Base-by-base conservation (phyloP, 2,888 invertebrate species). In the Rhamnusium bicolor region DNA sequence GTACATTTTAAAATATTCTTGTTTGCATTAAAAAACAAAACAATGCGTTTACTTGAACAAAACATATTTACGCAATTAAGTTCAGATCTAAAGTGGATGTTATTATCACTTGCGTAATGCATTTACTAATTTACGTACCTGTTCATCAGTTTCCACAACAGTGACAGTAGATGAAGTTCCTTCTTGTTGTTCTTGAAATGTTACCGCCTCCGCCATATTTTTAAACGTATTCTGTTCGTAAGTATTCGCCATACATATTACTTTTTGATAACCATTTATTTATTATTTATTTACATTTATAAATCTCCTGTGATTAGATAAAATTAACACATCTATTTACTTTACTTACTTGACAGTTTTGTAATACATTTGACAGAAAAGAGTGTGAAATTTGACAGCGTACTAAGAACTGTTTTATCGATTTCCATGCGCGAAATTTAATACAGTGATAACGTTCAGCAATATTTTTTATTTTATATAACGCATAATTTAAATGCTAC, bases 111-210 rank as follows among this genome's bases (percentile, higher is more conserved):
- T 80, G 74, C 74, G 79, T 79, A 78, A 78, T 62, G 10, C 68
- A 63, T 47, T 69, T n/a, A n/a, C n/a, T n/a, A n/a, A 58, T 73
- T 69, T 74, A 76, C 78, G 67, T 86, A 87, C 87, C 87, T 86
- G 85, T 75, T 84, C 83, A 75, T 87, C 86, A 72, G 84, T 82
- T 66, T 84, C 81, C 10, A 85, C 84, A 65, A 87, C 80, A 71
- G 87, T 87, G 77, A 87, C 83, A 47, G 86, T 86, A 47, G 86
- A 84, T 29, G 82, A 79, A 40, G 83, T 74, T 67, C 77, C 78
- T 67, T 84, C 84, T 72, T 82, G 82, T 66, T 79, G 80, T 70
- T 80, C 79, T 65, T 82, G 83, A 56, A 81, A 80, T 76, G 83
- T 78, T 69, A 80, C 78, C 56, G 84, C 82, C 46, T 84, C 83